A percentile compares a stretch with the other conserved stretches of the same genome.
phyloP scores from a whole-genome alignment of 2,113 vertebrate genomes.

The Podarcis raffonei region DNA sequence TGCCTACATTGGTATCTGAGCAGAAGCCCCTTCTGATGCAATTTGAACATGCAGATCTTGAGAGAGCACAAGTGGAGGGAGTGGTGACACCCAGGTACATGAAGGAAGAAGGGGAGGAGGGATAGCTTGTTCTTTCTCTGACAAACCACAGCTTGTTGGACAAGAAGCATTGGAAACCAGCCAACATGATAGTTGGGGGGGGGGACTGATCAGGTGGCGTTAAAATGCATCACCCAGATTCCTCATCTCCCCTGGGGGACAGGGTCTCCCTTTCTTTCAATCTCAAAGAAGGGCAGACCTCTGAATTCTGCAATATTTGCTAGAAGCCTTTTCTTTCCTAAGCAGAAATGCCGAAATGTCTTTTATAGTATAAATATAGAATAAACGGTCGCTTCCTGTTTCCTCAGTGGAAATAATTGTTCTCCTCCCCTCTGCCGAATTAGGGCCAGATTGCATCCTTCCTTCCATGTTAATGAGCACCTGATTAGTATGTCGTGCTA shows the following conservation, averaged over 20 bases:
- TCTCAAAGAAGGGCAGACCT: not conserved
- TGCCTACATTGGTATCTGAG: too few relatives aligned
- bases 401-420: not conserved
- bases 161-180: too few relatives aligned
- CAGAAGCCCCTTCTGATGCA: too few relatives aligned
- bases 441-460: not conserved
- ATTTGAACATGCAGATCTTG: too few relatives aligned
- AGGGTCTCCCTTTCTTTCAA: not conserved
- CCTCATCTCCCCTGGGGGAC: not conserved
- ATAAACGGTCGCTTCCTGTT: conserved; percentile 25
- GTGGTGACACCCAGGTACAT: not conserved
- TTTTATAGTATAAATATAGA: conserved; percentile 40
- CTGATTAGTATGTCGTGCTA: too few relatives aligned
- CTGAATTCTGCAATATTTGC: conserved; percentile 31
- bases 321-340: conserved; percentile 13
- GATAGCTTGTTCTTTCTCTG: not conserved
- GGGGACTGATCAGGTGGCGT: not conserved
- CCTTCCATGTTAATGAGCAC: not conserved
- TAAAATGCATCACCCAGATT: not conserved
- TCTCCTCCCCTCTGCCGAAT: not conserved
- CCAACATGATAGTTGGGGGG: too few relatives aligned
- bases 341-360: conserved; percentile 18
- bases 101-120: not conserved
- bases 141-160: not conserved
- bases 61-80: too few relatives aligned